phyloP scores from a whole-genome alignment of 2,888 invertebrate genomes.

The Aphidius colemani region DNA sequence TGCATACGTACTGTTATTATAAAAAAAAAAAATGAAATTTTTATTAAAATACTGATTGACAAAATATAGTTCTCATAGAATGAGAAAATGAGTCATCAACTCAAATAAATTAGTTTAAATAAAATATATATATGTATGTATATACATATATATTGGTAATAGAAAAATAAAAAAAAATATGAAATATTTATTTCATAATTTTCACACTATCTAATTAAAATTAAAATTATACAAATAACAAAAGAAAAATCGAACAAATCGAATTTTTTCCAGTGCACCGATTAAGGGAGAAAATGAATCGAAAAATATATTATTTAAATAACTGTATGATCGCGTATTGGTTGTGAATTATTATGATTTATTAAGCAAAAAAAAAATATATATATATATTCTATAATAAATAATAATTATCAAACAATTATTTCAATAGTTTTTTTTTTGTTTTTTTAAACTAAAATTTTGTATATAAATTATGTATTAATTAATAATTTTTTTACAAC shows the following conservation, averaged over 20 bases:
- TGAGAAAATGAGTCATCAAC: neutral
- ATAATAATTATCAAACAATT: constrained; percentile 19
- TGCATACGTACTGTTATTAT: neutral
- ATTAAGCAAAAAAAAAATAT: constrained; percentile 10
- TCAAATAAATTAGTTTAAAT: neutral
- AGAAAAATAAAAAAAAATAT: constrained; percentile 1
- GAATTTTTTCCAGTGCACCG: neutral
- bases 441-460: constrained; percentile 28
- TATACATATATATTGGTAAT: no score
- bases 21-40: neutral
- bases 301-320: constrained; percentile 7
- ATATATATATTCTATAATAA: constrained; percentile 19
- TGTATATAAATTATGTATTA: constrained; percentile 44
- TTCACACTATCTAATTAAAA: constrained; percentile 34
- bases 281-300: constrained; percentile 16
- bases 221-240: constrained; percentile 36
- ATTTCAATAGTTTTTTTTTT: constrained; percentile 32
- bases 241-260: neutral
- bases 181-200: constrained; percentile 41
- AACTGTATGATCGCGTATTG: constrained; percentile 42
- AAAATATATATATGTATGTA: no score
- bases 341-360: constrained; percentile 53
- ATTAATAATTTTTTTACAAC: constrained; percentile 25
- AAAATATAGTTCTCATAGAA: neutral
- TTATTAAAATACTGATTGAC: neutral